These are phyloP conservation scores for Pseudomyrmex gracilis DNA, from an alignment of 1,140 invertebrate species.

Conservation along the genomic window DNA sequence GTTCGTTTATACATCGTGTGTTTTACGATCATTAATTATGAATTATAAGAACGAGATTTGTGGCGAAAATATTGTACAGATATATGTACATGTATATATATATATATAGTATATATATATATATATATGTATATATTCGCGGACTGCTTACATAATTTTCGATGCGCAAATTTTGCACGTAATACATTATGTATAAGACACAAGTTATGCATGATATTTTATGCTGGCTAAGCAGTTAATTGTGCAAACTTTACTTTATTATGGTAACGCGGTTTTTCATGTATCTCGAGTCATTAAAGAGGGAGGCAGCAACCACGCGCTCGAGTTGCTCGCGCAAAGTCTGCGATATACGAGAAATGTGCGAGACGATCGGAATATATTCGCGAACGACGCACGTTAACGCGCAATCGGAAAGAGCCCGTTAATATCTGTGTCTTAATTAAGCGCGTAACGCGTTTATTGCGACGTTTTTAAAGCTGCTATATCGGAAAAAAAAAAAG, in stretches of 20 bases:
- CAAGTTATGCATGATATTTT: constrained; percentile 16
- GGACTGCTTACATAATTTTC: constrained; percentile 13
- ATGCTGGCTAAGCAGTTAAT: constrained; percentile 15
- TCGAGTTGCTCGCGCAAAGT: not conserved
- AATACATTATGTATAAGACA: constrained; percentile 33
- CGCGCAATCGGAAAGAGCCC: constrained; percentile 20
- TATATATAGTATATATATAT: no score
- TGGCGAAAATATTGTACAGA: constrained; percentile 16
- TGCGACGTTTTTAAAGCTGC: constrained; percentile 52
- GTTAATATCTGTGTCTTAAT: constrained; percentile 60
- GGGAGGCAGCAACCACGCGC: not conserved
- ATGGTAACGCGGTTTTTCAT: not conserved
- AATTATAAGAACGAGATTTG: constrained; percentile 35
- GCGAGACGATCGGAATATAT: not conserved
- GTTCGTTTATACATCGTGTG: constrained; percentile 2
- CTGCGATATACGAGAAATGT: not conserved
- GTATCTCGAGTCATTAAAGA: not conserved
- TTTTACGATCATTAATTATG: constrained; percentile 46
- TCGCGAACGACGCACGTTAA: constrained; percentile 1
- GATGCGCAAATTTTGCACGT: not conserved
- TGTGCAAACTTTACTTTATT: constrained; percentile 19
- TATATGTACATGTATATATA: not conserved
- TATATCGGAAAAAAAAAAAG: constrained; percentile 32
- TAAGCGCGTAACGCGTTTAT: constrained; percentile 50
- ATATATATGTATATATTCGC: no score